phyloP scores from a whole-genome alignment of 2,888 invertebrate species.

The Eristalis tenax region DNA sequence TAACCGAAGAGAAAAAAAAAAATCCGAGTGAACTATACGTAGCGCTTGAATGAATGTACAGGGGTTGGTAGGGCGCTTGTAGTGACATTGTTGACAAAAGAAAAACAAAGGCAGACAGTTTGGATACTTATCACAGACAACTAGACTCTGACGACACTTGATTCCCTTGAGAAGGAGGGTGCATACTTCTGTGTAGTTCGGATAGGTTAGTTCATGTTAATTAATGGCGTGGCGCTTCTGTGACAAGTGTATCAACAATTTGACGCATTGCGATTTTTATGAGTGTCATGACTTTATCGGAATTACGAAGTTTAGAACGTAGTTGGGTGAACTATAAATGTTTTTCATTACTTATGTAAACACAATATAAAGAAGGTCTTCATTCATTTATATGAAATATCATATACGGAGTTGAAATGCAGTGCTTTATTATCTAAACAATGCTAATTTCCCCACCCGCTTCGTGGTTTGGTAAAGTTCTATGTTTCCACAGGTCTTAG shows the following conservation, averaged over 20 bases:
- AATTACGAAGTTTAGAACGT: background rate
- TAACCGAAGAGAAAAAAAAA: no score
- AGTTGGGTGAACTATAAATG: no score
- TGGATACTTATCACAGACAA: background rate
- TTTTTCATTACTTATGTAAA: no score
- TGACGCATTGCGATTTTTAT: background rate
- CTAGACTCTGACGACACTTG: background rate
- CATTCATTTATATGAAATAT: no score
- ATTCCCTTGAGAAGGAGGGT: background rate
- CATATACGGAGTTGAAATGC: no score
- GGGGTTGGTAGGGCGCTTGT: background rate
- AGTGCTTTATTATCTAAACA: no score
- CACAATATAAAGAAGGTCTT: no score
- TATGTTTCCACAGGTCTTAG: no score
- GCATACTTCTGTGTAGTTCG: background rate
- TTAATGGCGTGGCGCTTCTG: background rate
- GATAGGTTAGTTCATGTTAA: background rate
- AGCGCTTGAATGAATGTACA: no score
- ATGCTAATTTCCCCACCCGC: no score
- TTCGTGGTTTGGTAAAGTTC: no score
- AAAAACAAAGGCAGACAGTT: constrained; percentile 6
- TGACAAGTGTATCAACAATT: background rate
- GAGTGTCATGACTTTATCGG: no score
- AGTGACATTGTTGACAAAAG: constrained; percentile 37
- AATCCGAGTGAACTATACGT: background rate